Evolutionary conservation across 2,113 vertebrate genomes (phyloP).

Genomic region (Cromileptes altivelis): DNA sequence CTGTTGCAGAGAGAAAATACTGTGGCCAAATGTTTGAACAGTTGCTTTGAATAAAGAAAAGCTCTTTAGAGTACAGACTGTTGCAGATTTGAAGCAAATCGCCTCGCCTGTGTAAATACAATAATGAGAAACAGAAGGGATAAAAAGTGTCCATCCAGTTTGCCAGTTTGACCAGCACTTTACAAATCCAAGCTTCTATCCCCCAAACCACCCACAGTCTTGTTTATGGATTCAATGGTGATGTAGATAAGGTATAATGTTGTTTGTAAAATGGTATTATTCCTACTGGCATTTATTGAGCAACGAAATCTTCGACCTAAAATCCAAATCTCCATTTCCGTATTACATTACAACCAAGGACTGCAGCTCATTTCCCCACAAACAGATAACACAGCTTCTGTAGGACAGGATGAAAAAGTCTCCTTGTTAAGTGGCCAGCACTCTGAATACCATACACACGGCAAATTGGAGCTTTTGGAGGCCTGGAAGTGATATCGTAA

Average conservation of each 20-base stretch:
- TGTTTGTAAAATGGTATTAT: conserved; percentile 30
- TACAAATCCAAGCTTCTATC: conserved; percentile 49
- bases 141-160: conserved; percentile 24
- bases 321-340: conserved; percentile 34
- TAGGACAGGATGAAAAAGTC: conserved; percentile 13
- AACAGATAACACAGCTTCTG: conserved; percentile 10
- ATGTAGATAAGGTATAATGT: conserved; percentile 40
- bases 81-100: conserved; percentile 63
- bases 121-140: conserved; percentile 49
- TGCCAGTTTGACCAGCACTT: conserved; percentile 51
- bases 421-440: background rate
- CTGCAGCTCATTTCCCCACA: conserved; percentile 56
- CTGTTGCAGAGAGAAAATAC: conserved; percentile 53
- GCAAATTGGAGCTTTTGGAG: conserved; percentile 7
- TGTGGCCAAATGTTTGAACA: conserved; percentile 72
- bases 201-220: conserved; percentile 24
- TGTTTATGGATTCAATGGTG: conserved; percentile 38
- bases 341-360: conserved; percentile 55
- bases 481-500: conserved; percentile 16
- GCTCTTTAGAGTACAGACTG: conserved; percentile 38
- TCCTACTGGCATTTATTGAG: conserved; percentile 30
- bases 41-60: conserved; percentile 56
- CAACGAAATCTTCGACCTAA: conserved; percentile 34
- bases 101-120: conserved; percentile 25
- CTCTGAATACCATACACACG: background rate